Evolutionary conservation across 2,113 vertebrate genomes (phyloP).

Genomic region (Cyanoderma ruficeps): DNA sequence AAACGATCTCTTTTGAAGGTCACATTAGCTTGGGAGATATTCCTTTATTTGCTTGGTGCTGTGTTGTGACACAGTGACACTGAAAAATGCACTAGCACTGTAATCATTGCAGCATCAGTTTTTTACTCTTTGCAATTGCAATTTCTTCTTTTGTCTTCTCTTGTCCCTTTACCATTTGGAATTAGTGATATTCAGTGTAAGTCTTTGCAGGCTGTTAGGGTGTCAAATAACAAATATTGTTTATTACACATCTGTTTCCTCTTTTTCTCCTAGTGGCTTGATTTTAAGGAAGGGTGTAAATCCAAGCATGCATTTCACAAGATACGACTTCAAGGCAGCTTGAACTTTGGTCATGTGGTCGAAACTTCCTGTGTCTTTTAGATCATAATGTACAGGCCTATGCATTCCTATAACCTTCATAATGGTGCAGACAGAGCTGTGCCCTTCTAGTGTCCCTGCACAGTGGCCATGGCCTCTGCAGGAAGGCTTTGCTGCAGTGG

Average conservation of each 20-base stretch:
- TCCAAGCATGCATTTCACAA: neutral
- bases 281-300: slow-evolving; percentile 3
- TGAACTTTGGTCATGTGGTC: neutral
- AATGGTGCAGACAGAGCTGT: neutral
- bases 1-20: neutral
- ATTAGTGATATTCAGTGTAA: neutral
- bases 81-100: neutral
- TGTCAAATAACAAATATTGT: neutral
- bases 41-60: neutral
- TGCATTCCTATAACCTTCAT: neutral
- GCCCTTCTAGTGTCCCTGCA: neutral
- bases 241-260: neutral
- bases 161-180: neutral
- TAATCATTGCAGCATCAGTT: neutral
- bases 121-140: neutral
- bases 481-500: neutral
- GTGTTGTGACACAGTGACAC: neutral
- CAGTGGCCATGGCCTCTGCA: neutral
- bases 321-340: neutral
- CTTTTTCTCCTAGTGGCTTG: neutral
- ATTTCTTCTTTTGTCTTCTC: neutral
- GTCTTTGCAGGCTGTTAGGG: neutral
- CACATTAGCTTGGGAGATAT: neutral
- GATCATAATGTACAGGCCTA: neutral
- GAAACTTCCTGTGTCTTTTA: neutral